phyloP scores from a whole-genome alignment of 2,888 invertebrate genomes.

The Exephanes ischioxanthus region DNA sequence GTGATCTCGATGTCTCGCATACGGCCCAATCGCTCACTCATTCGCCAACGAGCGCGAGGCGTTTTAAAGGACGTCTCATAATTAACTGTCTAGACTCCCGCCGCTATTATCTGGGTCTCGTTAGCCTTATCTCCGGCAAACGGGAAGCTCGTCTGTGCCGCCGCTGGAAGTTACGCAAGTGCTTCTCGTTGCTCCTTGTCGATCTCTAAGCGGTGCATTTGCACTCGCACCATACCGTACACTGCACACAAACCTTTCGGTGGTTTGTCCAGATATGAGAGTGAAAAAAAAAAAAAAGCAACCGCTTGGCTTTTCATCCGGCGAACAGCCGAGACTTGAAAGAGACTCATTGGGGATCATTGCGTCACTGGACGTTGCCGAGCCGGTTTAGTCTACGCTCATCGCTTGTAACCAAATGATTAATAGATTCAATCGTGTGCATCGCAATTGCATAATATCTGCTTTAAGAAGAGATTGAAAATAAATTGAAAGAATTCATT shows the following conservation, averaged over 20 bases:
- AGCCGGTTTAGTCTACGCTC: too few relatives aligned
- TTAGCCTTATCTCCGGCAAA: slow-evolving; percentile 83
- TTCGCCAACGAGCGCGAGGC: slow-evolving; percentile 50
- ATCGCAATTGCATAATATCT: background rate
- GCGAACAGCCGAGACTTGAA: background rate
- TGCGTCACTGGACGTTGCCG: background rate
- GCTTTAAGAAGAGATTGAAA: slow-evolving; percentile 25
- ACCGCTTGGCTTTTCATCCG: background rate
- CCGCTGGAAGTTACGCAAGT: slow-evolving; percentile 70
- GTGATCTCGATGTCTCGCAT: background rate
- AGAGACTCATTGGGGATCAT: background rate
- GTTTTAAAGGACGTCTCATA: slow-evolving; percentile 81
- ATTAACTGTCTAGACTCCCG: slow-evolving; percentile 83
- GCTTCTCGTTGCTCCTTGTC: slow-evolving; percentile 36
- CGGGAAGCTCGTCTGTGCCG: slow-evolving; percentile 76
- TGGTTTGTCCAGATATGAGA: slow-evolving; percentile 18
- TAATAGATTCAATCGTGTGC: slow-evolving; percentile 9
- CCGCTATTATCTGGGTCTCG: slow-evolving; percentile 82
- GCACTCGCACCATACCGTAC: background rate
- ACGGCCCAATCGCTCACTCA: slow-evolving; percentile 42
- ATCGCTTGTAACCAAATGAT: background rate
- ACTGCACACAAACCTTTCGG: background rate
- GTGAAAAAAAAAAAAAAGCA: background rate
- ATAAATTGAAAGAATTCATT: slow-evolving; percentile 31
- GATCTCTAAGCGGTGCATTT: background rate